Evolutionary conservation across 2,113 vertebrate species (phyloP).

Genomic region (Mobula birostris): DNA sequence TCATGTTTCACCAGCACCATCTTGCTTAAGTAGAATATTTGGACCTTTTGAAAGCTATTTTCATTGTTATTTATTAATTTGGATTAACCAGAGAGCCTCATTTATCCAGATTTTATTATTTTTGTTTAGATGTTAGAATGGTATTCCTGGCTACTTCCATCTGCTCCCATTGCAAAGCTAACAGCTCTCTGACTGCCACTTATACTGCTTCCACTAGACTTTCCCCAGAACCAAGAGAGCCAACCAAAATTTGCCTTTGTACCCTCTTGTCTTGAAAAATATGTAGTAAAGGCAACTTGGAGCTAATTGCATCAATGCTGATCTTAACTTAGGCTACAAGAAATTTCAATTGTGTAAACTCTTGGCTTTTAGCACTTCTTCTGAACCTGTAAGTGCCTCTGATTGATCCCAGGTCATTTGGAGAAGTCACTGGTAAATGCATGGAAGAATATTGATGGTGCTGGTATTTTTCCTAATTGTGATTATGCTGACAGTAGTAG

Average conservation of each 20-base stretch:
- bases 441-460: background rate
- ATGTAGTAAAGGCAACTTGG: background rate
- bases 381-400: background rate
- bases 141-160: no score
- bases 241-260: background rate
- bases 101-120: no score
- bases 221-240: background rate
- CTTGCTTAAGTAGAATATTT: background rate
- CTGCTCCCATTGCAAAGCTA: background rate
- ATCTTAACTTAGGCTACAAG: background rate
- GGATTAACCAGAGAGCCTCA: no score
- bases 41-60: background rate
- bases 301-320: background rate
- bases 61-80: background rate
- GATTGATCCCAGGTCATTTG: background rate
- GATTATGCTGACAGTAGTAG: background rate
- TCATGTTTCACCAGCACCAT: no score
- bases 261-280: background rate
- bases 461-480: background rate
- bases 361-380: no score
- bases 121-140: no score
- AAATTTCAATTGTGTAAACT: no score
- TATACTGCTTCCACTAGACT: background rate
- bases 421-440: background rate
- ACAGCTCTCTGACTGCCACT: background rate